Percentiles rank a stretch among this genome's conserved stretches.
Evolutionary conservation across 2,888 invertebrate species (phyloP).

Genomic region (Stictocephala bisonia): DNA sequence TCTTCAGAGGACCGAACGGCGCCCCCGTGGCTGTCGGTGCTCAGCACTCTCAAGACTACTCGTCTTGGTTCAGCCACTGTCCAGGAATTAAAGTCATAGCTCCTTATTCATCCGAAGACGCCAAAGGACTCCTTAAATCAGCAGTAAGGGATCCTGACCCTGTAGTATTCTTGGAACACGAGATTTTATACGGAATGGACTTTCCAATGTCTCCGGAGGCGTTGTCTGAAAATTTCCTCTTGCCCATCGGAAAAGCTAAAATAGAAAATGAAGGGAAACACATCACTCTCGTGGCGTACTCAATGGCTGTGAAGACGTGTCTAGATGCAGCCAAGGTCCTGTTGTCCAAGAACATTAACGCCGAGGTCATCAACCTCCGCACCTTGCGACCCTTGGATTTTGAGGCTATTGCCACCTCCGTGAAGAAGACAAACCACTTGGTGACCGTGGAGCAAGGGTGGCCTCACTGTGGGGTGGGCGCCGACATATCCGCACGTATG

Average conservation of each 20-base stretch:
- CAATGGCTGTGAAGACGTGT: constrained; percentile 84
- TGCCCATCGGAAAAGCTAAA: constrained; percentile 96
- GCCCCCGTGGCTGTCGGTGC: constrained; percentile 95
- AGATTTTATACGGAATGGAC: constrained; percentile 88
- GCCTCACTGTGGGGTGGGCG: constrained; percentile 93
- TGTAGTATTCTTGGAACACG: constrained; percentile 95
- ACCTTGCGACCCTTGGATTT: constrained; percentile 90
- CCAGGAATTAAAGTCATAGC: constrained; percentile 96
- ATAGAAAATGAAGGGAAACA: constrained; percentile 82
- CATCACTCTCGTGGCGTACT: constrained; percentile 91
- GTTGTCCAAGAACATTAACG: constrained; percentile 87
- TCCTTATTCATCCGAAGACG: constrained; percentile 93
- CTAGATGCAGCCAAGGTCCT: constrained; percentile 90
- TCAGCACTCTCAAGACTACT: constrained; percentile 98
- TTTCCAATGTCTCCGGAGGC: constrained; percentile 94
- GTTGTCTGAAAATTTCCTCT: constrained; percentile 84
- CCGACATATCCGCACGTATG: constrained; percentile 92
- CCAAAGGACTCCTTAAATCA: constrained; percentile 91
- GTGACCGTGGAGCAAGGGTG: constrained; percentile 96
- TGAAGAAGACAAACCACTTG: constrained; percentile 94
- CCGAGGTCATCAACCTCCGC: constrained; percentile 93
- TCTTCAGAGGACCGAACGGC: constrained; percentile 99
- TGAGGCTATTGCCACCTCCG: constrained; percentile 80
- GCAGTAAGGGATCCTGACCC: constrained; percentile 97
- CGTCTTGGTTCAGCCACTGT: constrained; percentile 95